Conservation (phyloP, 2,113 vertebrate species). For the Heliornis fulica region DNA sequence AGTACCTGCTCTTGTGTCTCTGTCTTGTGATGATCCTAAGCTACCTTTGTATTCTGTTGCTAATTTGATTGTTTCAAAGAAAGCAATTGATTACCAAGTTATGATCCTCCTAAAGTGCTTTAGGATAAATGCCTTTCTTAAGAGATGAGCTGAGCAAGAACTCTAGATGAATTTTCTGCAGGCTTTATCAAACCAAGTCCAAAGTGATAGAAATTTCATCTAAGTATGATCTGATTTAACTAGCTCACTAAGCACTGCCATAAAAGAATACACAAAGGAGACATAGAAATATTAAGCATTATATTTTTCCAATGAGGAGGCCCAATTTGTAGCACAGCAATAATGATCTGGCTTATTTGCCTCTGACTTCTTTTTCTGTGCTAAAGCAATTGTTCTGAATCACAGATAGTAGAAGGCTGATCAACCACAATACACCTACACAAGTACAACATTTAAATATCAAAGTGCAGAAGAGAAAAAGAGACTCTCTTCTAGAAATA, state of each 20-base stretch:
- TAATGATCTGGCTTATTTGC: neutral
- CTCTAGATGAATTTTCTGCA: neutral
- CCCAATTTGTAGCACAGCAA: neutral
- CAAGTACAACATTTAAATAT: neutral
- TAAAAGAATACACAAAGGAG: neutral
- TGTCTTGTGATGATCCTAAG: neutral
- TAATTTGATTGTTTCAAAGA: neutral
- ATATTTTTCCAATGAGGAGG: neutral
- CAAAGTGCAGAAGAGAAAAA: slow-evolving; percentile 22
- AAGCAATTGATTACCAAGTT: neutral
- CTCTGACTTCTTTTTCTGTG: neutral
- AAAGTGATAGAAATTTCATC: neutral
- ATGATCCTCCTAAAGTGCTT: neutral
- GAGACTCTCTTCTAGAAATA: neutral
- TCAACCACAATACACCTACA: slow-evolving; percentile 2
- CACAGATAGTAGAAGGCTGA: neutral
- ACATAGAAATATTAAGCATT: neutral
- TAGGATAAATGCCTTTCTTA: neutral
- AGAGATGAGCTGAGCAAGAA: neutral
- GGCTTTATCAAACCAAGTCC: neutral
- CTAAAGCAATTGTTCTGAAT: neutral
- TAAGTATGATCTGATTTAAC: neutral
- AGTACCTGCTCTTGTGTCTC: neutral
- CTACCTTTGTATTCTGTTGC: neutral
- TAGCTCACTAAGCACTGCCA: neutral